Evolutionary conservation across 2,797 vertebrate genomes (phyloP), one percentile per base, ranked within the genome.

Genomic region (Gymnocypris eckloni): DNA sequence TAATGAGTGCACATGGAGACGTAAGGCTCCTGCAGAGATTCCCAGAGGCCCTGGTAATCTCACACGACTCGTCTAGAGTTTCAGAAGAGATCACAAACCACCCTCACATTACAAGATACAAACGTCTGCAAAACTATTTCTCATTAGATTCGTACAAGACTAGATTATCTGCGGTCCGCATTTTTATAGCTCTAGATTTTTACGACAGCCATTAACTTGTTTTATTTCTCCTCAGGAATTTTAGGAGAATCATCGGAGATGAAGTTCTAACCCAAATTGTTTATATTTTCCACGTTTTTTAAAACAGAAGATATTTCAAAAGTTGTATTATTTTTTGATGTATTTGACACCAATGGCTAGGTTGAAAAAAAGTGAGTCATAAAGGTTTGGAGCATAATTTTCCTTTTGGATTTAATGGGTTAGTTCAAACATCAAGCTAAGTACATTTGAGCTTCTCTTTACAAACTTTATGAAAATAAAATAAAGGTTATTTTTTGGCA

Each of bases 11-110:
- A 39, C 39, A 75, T 41, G 82, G 82, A 77, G 72, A 52, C 59
- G 52, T n/a, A 11, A 76, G 43, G 28, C 20, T 83, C 28, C 20
- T 22, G 43, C 43, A 22, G 61, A 69, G 79, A 81, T 81, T 69
- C 61, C 79, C 79, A 52, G 79, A 69, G 79, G 79, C 45, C 61
- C 43, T 22, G 11, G 25, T 67, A 67, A 67, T 81, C 79, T 81
- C 64, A 69, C 18, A n/a, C 9, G 22, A 52, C 73, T 7, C 39
- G 15, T 43, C 69, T 72, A 43, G 52, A 45, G 69, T 72, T 72
- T 28, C 50, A 73, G 52, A 69, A 64, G 78, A 69, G 41, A 81
- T 39, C 78, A 13, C 41, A 39, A 76, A 37, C 16, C 43, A 28
- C 0, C 1, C 25, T 75, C 15, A 28, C 13, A 25, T 48, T 25